Base-by-base conservation (phyloP, 2,888 invertebrate species). In the Eilema griseolum region DNA sequence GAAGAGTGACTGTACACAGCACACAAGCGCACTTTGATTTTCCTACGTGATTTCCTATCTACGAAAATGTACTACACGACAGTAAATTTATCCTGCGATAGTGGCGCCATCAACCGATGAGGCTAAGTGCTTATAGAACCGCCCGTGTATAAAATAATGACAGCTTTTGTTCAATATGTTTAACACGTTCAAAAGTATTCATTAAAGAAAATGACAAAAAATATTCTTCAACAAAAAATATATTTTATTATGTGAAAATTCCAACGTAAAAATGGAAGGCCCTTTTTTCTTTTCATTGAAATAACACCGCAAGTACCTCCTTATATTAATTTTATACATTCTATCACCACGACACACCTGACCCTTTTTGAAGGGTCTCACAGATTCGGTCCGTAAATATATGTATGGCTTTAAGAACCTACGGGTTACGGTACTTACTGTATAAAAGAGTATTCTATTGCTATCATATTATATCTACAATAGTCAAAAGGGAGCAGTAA, bases 381-480 rank as follows among this genome's bases (percentile, higher is more conserved):
- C 41, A 61, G 67, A 65, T 65, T 68, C 37, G 41, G 71, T 61
- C 71, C 66, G 67, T 68, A 65, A 71, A 72, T 72, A 68, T 68
- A 67, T 67, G 61, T 71, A 67, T 60, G 64, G 52, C 59, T 63
- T 64, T 46, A 67, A 63, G 64, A 24, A 64, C 60, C 67, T 65
- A 52, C 61, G 26, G 67, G 65, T 61, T 65, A 28, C 28, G 46
- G 31, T 37, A 64, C 67, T 67, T 61, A 66, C 63, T 24, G 41
- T 67, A 68, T 68, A 68, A 71, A 67, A 62, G 65, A 41, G 61
- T 61, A 61, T 31, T 61, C 65, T 68, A 65, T 71, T 65, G 61
- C 41, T 71, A 37, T 64, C 60, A 61, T 56, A 60, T 28, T 37
- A 37, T 31, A 23, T 67, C 62, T 31, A 71, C n/a, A 24, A 59